Evolutionary conservation across 2,888 invertebrate species (phyloP), one percentile per base, ranked within the genome.

Genomic region (Amphipyra berbera): DNA sequence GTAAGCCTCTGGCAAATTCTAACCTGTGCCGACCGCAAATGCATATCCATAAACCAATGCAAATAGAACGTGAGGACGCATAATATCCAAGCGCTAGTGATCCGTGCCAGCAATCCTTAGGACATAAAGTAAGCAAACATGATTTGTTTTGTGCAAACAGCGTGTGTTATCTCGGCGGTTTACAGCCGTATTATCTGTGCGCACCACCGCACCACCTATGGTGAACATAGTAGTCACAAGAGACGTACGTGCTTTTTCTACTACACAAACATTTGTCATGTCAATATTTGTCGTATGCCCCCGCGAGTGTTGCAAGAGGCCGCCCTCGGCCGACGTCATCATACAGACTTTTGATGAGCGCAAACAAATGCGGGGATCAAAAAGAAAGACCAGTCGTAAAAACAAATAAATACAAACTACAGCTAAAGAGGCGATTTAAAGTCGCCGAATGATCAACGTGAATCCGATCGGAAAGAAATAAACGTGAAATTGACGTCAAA

Each of bases 1-100:
- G 13, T 52, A 37, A 53, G 57, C 58, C 53, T 64, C 61, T 62
- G 48, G 64, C 62, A 75, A 69, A 76, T 64, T 53, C n/a, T 56
- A 58, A 61, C 60, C 50, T 65, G 63, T 55, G 69, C 61, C 65
- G 75, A 76, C 76, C 70, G 71, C 63, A 65, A 78, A 76, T 78
- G 76, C 79, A 82, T 77, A 81, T 76, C 83, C 83, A 88, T 84
- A 84, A 84, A 80, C 73, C 78, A 87, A 88, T 84, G 82, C 86
- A 92, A 91, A 94, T 84, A 90, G 84, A 85, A 94, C 92, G 93
- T 92, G 94, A 91, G 90, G 88, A 82, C 84, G 88, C 90, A 90
- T 88, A 85, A 76, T 81, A 84, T 82, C 68, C 77, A 73, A 82
- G 78, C 77, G 79, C 82, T 82, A 83, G 86, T 84, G 88, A 91